Evolutionary conservation across 1,140 invertebrate genomes (phyloP), one percentile per base, ranked within the genome.

Genomic region (Nasonia longicornis): DNA sequence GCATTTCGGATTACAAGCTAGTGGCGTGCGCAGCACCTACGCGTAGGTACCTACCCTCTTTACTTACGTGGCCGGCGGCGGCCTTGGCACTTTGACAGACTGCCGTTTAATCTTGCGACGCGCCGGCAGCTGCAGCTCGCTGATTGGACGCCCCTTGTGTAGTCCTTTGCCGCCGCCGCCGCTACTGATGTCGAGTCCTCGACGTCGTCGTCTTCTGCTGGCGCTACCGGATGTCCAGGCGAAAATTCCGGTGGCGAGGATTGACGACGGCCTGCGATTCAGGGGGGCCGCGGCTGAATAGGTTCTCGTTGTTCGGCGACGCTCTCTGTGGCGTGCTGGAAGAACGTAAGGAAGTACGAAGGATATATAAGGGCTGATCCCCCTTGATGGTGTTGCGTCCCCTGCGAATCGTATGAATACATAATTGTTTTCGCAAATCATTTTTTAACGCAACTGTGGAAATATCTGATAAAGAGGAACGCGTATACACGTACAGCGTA

Each of bases 1-100:
- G 85, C 79, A 81, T 82, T 86, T 73, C 80, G 84, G 86, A 87
- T 87, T 85, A 87, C 85, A 83, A 82, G 73, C 81, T 42, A 42
- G 8, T 0, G 38, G 38, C 8, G 38, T 52, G 63, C 29, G 52
- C 74, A 22, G 12, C 72, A 52, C 11, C 48, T 52, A 58, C 52
- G 52, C 20, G 20, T 7, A n/a, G 6, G 14, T 58, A 58, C 16
- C 4, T 22, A 63, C 31, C 73, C 73, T 76, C 73, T 76, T 76
- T 64, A 64, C 52, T 38, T n/a, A 64, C 52, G 52, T n/a, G 52
- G 52, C 29, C 20, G n/a, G 22, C 73, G 8, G 16, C 22, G 8
- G 29, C 29, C 82, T 79, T 78, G 67, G n/a, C 26, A 67, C 31
- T 78, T 80, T 77, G 75, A 77, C 75, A 77, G 75, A 26, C 35